A percentile compares a stretch with the other conserved stretches of the same genome.
These are phyloP conservation scores for Amblyjoppa fuscipennis DNA, from an alignment of 2,888 invertebrate genomes.

Conservation along the genomic window DNA sequence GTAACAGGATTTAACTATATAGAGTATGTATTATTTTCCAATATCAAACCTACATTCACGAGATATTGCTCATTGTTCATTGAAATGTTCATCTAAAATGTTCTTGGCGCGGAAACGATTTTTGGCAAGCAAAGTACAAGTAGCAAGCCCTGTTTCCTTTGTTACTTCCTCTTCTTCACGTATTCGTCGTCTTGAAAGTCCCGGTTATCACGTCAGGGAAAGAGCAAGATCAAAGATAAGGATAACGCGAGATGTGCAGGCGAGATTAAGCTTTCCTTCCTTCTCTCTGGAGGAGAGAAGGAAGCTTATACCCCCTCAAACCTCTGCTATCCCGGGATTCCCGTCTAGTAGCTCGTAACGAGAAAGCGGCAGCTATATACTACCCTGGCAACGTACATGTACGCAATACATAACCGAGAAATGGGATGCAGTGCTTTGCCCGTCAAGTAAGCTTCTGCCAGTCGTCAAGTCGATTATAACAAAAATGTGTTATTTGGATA, in stretches of 20 bases:
- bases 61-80: slow-evolving; percentile 23
- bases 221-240: slow-evolving; percentile 69
- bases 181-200: slow-evolving; percentile 53
- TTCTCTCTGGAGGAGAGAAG: slow-evolving; percentile 14
- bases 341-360: slow-evolving; percentile 47
- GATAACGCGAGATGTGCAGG: slow-evolving; percentile 69
- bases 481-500: neutral
- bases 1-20: neutral
- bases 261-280: slow-evolving; percentile 69
- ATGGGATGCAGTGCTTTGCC: slow-evolving; percentile 23
- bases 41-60: neutral
- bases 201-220: slow-evolving; percentile 60
- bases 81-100: slow-evolving; percentile 31
- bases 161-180: slow-evolving; percentile 34
- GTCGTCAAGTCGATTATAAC: neutral
- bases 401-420: slow-evolving; percentile 12
- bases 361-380: slow-evolving; percentile 37
- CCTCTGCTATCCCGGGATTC: slow-evolving; percentile 23
- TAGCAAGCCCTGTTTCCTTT: slow-evolving; percentile 15
- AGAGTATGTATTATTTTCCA: neutral
- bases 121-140: slow-evolving; percentile 39
- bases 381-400: slow-evolving; percentile 29
- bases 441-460: neutral
- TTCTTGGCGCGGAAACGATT: slow-evolving; percentile 22
- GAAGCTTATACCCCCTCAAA: slow-evolving; percentile 30